Evolutionary conservation across 2,113 vertebrate species (phyloP), one percentile per base, ranked within the genome.

Genomic region (Hemicordylus capensis): DNA sequence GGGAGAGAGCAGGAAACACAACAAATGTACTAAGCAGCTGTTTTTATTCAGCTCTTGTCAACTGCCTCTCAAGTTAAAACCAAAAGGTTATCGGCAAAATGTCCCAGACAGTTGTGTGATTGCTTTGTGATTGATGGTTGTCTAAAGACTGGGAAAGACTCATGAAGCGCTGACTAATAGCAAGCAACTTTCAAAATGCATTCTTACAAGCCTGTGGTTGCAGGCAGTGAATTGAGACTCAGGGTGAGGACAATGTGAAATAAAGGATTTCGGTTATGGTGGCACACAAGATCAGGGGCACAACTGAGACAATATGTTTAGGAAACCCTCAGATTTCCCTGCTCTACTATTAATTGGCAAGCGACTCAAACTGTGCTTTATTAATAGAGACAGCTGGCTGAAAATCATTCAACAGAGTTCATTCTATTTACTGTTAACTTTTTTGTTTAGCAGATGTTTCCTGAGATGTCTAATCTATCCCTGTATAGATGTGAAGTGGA

Each of bases 371-470:
- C 44, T 84, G 89, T 75, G 89, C 56, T 86, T 76, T 93, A 82
- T 89, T 80, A 90, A 64, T 87, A 80, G 76, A 12, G 56, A 83
- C 93, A 96, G 92, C 93, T 95, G 95, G 80, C 63, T 89, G 75
- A 94, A 90, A 90, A 81, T 86, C 0, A 22, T 88, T 80, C 83
- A 81, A 85, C 88, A 89, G 90, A 91, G 75, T 37, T 91, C 74
- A 6, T 93, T 86, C 90, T 95, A 93, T 87, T 91, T 90, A 76
- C 91, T 85, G 73, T 95, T 94, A 85, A 92, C 93, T 94, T 85
- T 90, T 90, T 28, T 7, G 92, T 92, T 91, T 83, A 96, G 92
- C 95, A 95, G 94, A 92, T 96, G 94, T 94, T 95, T 94, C 87
- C 87, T 1, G 61, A 77, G 73, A 91, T 85, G 86, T 83, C 75